These are phyloP conservation scores for Teleiodes luculella DNA, from an alignment of 2,888 invertebrate species.

Conservation along the genomic window DNA sequence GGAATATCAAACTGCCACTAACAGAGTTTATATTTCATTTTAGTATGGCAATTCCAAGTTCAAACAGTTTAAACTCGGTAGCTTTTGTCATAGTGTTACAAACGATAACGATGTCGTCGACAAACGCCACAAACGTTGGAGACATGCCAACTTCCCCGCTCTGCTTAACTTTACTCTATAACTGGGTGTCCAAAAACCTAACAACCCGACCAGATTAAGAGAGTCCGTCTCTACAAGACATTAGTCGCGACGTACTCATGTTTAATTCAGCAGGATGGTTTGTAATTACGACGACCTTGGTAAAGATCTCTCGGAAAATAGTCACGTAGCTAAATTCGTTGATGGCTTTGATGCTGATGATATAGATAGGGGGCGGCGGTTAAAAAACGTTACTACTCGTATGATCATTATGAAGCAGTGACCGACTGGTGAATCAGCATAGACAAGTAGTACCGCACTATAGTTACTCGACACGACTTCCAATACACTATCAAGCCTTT, in stretches of 20 bases:
- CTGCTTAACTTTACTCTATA: constrained; percentile 36
- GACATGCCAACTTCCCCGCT: constrained; percentile 49
- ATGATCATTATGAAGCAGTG: constrained; percentile 1
- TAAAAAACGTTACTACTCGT: constrained; percentile 10
- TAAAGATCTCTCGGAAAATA: constrained; percentile 37
- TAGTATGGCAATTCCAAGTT: too few relatives aligned
- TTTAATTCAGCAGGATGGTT: constrained; percentile 49
- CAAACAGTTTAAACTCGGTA: too few relatives aligned
- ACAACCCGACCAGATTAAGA: constrained; percentile 38
- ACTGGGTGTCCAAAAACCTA: constrained; percentile 34
- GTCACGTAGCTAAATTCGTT: constrained; percentile 38
- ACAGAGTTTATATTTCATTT: too few relatives aligned
- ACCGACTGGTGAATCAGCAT: constrained; percentile 7
- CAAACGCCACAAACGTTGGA: constrained; percentile 38
- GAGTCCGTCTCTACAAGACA: constrained; percentile 33
- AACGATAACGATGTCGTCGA: constrained; percentile 24
- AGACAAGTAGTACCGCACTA: not conserved
- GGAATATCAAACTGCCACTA: too few relatives aligned
- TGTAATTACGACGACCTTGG: constrained; percentile 44
- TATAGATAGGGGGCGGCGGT: constrained; percentile 7
- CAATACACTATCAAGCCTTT: not conserved
- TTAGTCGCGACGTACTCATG: constrained; percentile 32
- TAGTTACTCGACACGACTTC: not conserved
- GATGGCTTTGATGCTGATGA: constrained; percentile 8
- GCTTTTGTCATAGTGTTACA: not conserved